Evolutionary conservation across 2,888 invertebrate genomes (phyloP).

Genomic region (Zele albiditarsus): DNA sequence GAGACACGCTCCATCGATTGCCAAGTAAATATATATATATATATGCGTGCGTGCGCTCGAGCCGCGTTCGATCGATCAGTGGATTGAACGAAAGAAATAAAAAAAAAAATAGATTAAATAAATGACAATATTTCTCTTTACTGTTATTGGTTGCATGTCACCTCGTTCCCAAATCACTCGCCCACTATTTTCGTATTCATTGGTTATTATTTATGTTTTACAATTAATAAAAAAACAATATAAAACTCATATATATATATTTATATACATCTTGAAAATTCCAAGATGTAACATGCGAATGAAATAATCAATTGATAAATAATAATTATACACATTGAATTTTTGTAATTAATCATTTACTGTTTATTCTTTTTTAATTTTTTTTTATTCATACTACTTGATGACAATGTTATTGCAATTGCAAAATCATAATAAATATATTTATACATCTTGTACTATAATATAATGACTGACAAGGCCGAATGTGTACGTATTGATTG

Average conservation of each 20-base stretch:
- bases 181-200: background rate
- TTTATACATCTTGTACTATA: background rate
- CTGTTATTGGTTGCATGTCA: slow-evolving; percentile 48
- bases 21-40: slow-evolving; percentile 4
- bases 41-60: slow-evolving; percentile 33
- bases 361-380: slow-evolving; percentile 50
- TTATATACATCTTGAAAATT: slow-evolving; percentile 48
- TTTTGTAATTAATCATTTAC: slow-evolving; percentile 55
- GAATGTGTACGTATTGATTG: background rate
- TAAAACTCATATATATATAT: slow-evolving; percentile 32
- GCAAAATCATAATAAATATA: slow-evolving; percentile 20
- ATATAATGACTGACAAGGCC: background rate
- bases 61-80: slow-evolving; percentile 45
- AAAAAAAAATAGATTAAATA: background rate
- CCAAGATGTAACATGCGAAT: slow-evolving; percentile 33
- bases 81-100: slow-evolving; percentile 39
- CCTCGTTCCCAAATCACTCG: background rate
- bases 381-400: slow-evolving; percentile 6
- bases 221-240: background rate
- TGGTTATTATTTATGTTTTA: background rate
- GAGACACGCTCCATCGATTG: slow-evolving; percentile 47
- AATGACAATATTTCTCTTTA: slow-evolving; percentile 46
- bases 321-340: slow-evolving; percentile 49
- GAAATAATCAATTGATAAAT: slow-evolving; percentile 41
- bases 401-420: slow-evolving; percentile 6